Percentiles rank a stretch among this genome's conserved stretches.
Evolutionary conservation across 2,113 vertebrate genomes (phyloP).

Genomic region (Chelonoidis abingdonii): DNA sequence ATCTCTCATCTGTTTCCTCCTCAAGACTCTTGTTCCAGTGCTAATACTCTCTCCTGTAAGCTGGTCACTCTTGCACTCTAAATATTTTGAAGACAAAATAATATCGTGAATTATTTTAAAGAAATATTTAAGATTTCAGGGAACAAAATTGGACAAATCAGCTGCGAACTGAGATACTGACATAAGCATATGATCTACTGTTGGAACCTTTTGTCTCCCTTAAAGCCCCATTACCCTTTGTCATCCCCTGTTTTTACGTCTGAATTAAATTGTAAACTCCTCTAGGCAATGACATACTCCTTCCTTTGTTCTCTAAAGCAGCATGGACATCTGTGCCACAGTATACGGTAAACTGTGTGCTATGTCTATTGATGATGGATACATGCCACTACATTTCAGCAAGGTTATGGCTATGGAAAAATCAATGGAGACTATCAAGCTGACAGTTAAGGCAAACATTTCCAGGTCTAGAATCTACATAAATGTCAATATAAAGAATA

Average conservation of each 20-base stretch:
- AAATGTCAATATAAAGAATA: conserved; percentile 5
- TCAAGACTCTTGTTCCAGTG: background rate
- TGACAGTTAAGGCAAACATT: background rate
- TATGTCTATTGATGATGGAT: background rate
- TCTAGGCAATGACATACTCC: background rate
- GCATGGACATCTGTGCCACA: background rate
- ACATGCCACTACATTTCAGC: background rate
- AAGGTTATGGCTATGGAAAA: background rate
- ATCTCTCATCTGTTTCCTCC: background rate
- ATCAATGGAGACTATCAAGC: background rate
- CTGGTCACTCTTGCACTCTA: accelerated
- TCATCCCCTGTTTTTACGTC: background rate
- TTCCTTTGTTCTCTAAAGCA: background rate
- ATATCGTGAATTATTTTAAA: background rate
- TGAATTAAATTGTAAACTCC: background rate
- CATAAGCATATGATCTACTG: background rate
- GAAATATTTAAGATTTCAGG: background rate
- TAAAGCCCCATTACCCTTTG: background rate
- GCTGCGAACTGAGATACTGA: background rate
- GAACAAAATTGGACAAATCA: background rate
- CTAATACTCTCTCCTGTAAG: background rate
- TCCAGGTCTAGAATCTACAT: background rate
- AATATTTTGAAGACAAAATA: background rate
- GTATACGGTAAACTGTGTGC: background rate
- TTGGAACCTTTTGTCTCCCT: background rate